These are phyloP conservation scores for Ochotona princeps DNA, from an alignment of 2,113 vertebrate genomes.

Conservation along the genomic window DNA sequence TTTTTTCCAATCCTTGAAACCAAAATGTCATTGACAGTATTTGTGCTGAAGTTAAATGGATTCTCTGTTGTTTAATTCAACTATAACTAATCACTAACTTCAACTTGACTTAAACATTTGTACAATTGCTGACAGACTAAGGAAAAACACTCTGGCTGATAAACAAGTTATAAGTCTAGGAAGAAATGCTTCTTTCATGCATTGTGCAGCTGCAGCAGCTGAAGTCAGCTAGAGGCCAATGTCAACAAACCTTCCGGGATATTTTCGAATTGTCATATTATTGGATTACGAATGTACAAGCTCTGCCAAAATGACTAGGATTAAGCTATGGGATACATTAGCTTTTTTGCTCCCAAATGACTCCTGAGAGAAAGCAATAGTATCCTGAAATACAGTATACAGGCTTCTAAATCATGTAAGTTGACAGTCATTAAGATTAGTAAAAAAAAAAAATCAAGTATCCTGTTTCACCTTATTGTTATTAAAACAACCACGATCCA, in stretches of 20 bases:
- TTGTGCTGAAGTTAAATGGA: background rate
- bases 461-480: background rate
- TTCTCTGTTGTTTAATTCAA: conserved; percentile 28
- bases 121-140: conserved; percentile 23
- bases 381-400: background rate
- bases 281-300: background rate
- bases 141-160: background rate
- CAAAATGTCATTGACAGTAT: conserved; percentile 48
- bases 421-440: background rate
- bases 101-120: background rate
- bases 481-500: background rate
- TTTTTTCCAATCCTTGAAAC: background rate
- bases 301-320: conserved; percentile 1
- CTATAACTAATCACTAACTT: background rate
- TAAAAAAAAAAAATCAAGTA: conserved; percentile 29
- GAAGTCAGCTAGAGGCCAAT: background rate
- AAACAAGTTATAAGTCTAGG: conserved; percentile 20
- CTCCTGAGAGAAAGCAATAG: background rate
- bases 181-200: conserved; percentile 32
- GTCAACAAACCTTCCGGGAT: background rate
- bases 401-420: background rate
- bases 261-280: conserved; percentile 52
- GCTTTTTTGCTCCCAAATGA: background rate
- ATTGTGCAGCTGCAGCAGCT: conserved; percentile 29
- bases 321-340: background rate